Conservation (phyloP, 1,140 invertebrate species). For the Brevipalpus yothersi region DNA sequence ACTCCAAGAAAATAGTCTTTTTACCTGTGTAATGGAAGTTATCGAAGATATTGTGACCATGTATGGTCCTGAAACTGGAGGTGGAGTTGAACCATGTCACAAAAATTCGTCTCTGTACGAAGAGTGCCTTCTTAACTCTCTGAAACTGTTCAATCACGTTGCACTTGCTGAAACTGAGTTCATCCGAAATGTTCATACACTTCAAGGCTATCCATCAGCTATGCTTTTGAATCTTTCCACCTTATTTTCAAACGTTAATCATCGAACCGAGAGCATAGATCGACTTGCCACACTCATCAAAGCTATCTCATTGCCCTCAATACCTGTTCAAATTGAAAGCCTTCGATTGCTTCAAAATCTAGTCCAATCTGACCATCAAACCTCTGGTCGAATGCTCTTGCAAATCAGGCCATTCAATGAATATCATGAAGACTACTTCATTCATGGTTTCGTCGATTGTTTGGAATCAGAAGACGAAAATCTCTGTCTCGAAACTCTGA, state of each 20-base stretch:
- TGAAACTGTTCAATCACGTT: conserved; percentile 6
- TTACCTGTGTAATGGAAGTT: conserved; percentile 6
- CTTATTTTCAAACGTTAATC: conserved; percentile 9
- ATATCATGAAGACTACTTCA: conserved; percentile 17
- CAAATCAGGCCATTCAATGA: conserved; percentile 2
- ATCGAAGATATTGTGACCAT: conserved; percentile 5
- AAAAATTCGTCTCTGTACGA: background rate
- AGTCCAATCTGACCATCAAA: background rate
- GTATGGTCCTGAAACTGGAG: background rate
- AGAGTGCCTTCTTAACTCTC: background rate
- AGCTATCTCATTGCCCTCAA: conserved; percentile 2
- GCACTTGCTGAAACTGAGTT: conserved; percentile 7
- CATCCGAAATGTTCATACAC: conserved; percentile 1
- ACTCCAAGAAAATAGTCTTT: conserved; percentile 10
- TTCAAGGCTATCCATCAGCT: conserved; percentile 5
- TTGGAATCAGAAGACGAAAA: conserved; percentile 39
- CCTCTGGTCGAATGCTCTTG: conserved; percentile 5
- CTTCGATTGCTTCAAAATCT: conserved; percentile 6
- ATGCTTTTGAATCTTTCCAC: conserved; percentile 5
- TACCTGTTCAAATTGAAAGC: conserved; percentile 1
- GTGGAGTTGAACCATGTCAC: background rate
- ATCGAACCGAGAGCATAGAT: conserved; percentile 4
- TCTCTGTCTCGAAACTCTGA: conserved; percentile 13
- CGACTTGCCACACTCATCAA: conserved; percentile 6
- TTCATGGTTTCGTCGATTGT: conserved; percentile 54